Evolutionary conservation across 2,888 invertebrate genomes (phyloP), one percentile per base, ranked within the genome.

Genomic region (Exephanes ischioxanthus): DNA sequence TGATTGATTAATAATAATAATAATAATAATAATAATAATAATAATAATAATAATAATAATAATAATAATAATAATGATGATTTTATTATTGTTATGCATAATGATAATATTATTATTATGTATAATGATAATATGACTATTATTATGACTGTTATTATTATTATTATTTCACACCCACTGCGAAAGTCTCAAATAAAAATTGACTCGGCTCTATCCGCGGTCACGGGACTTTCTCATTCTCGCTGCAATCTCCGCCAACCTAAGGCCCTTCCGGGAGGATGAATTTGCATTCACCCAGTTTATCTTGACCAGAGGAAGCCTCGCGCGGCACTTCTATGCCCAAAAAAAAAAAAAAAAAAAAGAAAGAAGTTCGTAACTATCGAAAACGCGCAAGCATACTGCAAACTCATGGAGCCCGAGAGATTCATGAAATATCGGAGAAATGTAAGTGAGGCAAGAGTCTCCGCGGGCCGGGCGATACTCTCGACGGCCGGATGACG

Each of bases 401-500:
- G 19, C 19, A 53, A n/a, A 19, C n/a, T 53, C 53, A 19, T 53
- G 19, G 19, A 53, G 16, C 53, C 41, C 19, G 55, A 22, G 55
- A 55, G 26, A 22, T 26, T 11, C 3, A 14, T 22, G 58, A 26
- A 58, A 22, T 22, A 22, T 58, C 22, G 55, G 26, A 26, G 58
- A 55, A 53, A 71, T 51, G 16, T 26, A 51, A 51, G 51, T 30
- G 16, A 9, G 33, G 26, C 58, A 26, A 68, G 68, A 33, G 45
- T 45, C 68, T 5, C 68, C 58, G 75, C 61, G 45, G 51, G 33
- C 33, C 71, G 71, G 22, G 53, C 19, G 19, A 19, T 53, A 53
- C 70, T 7, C 70, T 51, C 51, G n/a, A 11, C 79, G 72, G 45
- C 53, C 58, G 85, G 51, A 66, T 9, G 30, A n/a, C n/a, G 53